These are phyloP conservation scores for Lytechinus pictus DNA, from an alignment of 35 echinoderm and acorn worm genomes.

Conservation along the genomic window DNA sequence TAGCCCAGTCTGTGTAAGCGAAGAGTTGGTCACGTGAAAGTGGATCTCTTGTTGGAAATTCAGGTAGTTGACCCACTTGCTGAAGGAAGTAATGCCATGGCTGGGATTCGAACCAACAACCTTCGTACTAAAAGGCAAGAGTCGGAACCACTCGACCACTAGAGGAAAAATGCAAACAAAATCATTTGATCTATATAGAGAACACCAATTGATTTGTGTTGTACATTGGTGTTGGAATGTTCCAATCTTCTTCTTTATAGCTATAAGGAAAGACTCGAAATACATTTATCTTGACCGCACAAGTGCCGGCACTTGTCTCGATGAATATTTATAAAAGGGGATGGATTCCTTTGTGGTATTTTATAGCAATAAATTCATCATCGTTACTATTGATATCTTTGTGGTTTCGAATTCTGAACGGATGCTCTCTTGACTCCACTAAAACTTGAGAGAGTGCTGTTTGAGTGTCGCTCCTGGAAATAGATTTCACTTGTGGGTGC, in stretches of 20 bases:
- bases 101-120: no score
- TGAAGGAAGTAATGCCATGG: no score
- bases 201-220: background rate
- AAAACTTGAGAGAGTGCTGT: background rate
- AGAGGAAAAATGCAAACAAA: background rate
- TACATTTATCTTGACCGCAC: background rate
- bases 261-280: background rate
- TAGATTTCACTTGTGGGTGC: background rate
- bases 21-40: background rate
- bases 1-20: background rate
- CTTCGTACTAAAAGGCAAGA: no score
- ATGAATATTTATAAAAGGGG: constrained; percentile 7
- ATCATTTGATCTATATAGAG: background rate
- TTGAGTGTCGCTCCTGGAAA: background rate
- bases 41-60: background rate
- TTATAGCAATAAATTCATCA: background rate
- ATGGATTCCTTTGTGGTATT: background rate
- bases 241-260: background rate
- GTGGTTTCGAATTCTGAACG: background rate
- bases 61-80: background rate
- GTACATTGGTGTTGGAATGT: background rate
- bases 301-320: background rate
- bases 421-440: background rate
- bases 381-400: background rate
- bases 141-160: no score